phyloP scores from a whole-genome alignment of 2,797 vertebrate species.

The Pangasius krempfi region DNA sequence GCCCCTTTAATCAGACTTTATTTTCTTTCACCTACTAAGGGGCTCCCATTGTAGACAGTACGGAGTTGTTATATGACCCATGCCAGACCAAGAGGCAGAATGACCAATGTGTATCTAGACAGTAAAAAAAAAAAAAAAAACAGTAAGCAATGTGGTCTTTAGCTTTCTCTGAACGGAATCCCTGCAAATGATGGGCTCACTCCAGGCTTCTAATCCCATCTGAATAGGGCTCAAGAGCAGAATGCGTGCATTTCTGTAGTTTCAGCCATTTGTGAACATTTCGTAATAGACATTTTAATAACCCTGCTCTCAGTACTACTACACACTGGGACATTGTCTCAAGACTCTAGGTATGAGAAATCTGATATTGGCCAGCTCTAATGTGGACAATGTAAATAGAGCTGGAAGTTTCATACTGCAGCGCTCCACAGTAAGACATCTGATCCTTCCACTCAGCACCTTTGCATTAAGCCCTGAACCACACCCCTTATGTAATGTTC shows the following conservation, averaged over 20 bases:
- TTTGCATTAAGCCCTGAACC: constrained; percentile 30
- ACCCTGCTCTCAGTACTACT: not conserved
- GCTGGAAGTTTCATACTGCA: not conserved
- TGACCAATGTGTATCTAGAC: not conserved
- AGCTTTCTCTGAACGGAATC: not conserved
- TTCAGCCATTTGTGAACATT: not conserved
- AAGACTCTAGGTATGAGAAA: not conserved
- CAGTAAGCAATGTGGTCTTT: not conserved
- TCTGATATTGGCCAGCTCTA: not conserved
- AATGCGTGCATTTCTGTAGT: not conserved
- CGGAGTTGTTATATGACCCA: not conserved
- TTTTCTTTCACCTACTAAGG: not conserved
- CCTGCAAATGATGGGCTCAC: not conserved
- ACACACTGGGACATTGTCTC: not conserved
- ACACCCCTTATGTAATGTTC: not conserved
- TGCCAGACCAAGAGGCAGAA: not conserved
- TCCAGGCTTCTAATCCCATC: not conserved
- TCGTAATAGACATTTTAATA: too few species aligned
- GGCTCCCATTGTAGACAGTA: not conserved
- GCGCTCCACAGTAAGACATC: not conserved
- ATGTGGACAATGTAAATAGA: not conserved
- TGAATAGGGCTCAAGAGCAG: not conserved
- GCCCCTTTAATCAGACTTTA: not conserved
- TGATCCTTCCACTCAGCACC: constrained; percentile 30
- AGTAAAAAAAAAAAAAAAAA: not conserved